Percentiles rank a stretch among this genome's conserved stretches.
These are phyloP conservation scores for Platyrinchus mystaceus DNA, from an alignment of 2,797 vertebrate species.

Conservation along the genomic window DNA sequence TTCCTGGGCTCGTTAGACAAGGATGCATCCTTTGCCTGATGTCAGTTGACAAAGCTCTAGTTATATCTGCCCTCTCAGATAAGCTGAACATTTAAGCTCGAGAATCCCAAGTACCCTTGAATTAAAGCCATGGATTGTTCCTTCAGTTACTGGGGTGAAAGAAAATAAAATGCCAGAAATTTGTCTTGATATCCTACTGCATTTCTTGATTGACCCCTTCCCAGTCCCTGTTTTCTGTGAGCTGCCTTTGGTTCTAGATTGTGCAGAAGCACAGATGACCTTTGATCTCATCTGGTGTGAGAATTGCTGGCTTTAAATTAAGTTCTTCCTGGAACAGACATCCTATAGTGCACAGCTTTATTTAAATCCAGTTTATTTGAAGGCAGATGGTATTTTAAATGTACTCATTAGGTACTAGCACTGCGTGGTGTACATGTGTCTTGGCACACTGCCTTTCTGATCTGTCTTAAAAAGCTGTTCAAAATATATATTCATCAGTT, in stretches of 20 bases:
- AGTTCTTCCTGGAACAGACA: not conserved
- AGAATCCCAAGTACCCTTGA: not conserved
- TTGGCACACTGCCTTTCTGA: not conserved
- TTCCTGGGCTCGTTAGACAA: not conserved
- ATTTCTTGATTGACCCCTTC: not conserved
- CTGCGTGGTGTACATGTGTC: not conserved
- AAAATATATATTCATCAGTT: not conserved
- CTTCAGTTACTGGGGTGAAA: not conserved
- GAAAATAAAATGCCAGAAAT: not conserved
- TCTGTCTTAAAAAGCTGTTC: not conserved
- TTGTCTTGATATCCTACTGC: not conserved
- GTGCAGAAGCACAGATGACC: not conserved
- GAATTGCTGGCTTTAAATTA: not conserved
- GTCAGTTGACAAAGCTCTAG: not conserved
- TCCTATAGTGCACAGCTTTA: not conserved
- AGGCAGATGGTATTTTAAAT: not conserved
- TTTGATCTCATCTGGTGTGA: not conserved
- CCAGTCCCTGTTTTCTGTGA: not conserved
- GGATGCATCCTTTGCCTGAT: not conserved
- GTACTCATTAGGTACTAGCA: not conserved
- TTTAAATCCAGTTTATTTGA: not conserved
- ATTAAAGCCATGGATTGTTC: not conserved
- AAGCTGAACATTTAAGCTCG: not conserved
- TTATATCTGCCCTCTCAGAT: not conserved
- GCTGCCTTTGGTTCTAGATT: not conserved